A percentile compares a stretch with the other conserved stretches of the same genome.
phyloP scores from a whole-genome alignment of 1,140 invertebrate species.

The Telenomus remus region DNA sequence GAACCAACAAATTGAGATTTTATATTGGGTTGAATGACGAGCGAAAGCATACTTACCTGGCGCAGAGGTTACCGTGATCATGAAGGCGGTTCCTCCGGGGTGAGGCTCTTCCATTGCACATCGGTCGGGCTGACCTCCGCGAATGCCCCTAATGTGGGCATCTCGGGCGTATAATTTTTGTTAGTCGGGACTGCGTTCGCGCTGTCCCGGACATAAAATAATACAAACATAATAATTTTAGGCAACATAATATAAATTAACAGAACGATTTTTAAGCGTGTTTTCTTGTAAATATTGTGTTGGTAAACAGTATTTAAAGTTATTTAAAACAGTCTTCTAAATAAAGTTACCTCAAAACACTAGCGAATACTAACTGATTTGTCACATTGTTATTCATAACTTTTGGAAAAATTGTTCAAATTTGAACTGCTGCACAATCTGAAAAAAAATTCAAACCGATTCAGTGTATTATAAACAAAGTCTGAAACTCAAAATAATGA shows the following conservation, averaged over 20 bases:
- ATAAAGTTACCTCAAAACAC: too few relatives aligned
- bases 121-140: constrained; percentile 6
- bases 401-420: too few relatives aligned
- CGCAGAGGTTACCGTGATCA: constrained; percentile 34
- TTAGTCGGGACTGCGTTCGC: constrained; percentile 12
- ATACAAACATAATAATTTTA: background rate
- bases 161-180: constrained; percentile 13
- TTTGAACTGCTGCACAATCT: too few relatives aligned
- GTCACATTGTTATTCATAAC: too few relatives aligned
- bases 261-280: too few relatives aligned
- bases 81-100: constrained; percentile 28
- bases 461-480: too few relatives aligned
- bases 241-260: background rate
- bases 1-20: background rate
- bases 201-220: constrained; percentile 4
- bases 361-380: too few relatives aligned
- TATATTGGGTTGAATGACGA: background rate
- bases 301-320: too few relatives aligned
- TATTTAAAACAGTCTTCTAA: too few relatives aligned
- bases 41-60: constrained; percentile 26
- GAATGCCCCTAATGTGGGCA: constrained; percentile 13
- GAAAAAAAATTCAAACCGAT: too few relatives aligned
- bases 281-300: too few relatives aligned
- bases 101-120: constrained; percentile 15
- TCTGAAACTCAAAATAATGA: too few relatives aligned